Conservation (phyloP, 2,113 vertebrate genomes). For the Onychostoma macrolepis region DNA sequence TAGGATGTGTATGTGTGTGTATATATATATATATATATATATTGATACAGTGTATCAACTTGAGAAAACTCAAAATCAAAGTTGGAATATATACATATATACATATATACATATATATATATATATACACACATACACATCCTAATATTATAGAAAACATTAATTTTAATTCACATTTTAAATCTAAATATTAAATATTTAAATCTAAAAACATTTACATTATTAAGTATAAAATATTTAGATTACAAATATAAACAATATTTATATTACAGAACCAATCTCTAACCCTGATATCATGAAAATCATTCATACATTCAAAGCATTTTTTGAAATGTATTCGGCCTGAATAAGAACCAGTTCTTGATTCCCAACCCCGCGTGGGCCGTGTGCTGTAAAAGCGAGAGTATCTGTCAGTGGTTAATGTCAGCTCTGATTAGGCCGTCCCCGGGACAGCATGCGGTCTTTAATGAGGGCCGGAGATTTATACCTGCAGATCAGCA, state of each 20-base stretch:
- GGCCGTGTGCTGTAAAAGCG: neutral
- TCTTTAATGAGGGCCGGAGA: conserved; percentile 31
- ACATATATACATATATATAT: no score
- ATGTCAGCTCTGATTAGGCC: conserved; percentile 50
- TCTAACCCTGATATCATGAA: neutral
- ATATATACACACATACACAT: no score
- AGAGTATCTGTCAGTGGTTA: conserved; percentile 37
- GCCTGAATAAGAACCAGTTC: neutral
- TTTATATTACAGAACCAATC: neutral
- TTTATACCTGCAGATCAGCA: conserved; percentile 36
- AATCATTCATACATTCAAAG: neutral
- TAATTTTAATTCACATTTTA: no score
- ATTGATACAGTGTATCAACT: no score
- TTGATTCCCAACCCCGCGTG: neutral
- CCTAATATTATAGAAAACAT: no score
- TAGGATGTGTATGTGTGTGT: no score
- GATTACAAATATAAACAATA: neutral
- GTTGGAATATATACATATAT: no score
- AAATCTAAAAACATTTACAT: no score
- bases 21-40: no score
- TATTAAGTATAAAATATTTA: neutral
- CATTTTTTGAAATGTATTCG: neutral
- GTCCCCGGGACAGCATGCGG: neutral
- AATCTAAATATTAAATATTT: no score
- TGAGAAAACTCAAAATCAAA: no score